A percentile compares a stretch with the other conserved stretches of the same genome.
These are phyloP conservation scores for Dynastes grantii DNA, from an alignment of 2,888 invertebrate genomes.

Conservation along the genomic window DNA sequence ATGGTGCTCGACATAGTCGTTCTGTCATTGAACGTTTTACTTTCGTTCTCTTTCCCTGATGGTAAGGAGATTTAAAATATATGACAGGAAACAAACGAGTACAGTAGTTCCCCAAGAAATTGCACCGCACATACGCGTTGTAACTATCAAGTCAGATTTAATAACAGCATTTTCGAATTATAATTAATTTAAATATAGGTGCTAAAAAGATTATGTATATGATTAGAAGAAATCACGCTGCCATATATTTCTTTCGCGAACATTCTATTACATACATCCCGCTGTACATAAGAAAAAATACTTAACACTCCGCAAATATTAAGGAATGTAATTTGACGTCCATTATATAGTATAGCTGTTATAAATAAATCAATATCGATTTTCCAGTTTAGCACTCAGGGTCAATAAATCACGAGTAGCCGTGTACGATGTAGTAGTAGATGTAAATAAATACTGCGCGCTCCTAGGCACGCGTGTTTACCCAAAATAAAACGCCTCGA, in stretches of 20 bases:
- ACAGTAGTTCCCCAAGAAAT: neutral
- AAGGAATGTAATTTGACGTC: neutral
- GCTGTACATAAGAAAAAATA: no score
- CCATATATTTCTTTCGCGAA: no score
- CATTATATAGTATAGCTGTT: neutral
- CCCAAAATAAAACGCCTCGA: neutral
- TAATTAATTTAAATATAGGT: no score
- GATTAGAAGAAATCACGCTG: no score
- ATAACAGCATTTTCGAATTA: no score
- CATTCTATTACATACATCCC: no score
- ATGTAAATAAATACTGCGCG: neutral
- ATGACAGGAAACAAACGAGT: constrained; percentile 48
- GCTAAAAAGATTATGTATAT: no score
- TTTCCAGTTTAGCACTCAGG: neutral
- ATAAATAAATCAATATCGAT: constrained; percentile 15
- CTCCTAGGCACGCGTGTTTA: neutral
- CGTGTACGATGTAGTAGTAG: neutral
- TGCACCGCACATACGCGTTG: neutral
- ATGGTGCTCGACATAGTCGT: constrained; percentile 60
- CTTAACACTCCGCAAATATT: neutral
- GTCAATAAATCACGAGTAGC: constrained; percentile 4
- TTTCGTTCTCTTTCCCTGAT: constrained; percentile 34
- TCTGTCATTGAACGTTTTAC: constrained; percentile 60
- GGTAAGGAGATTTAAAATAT: constrained; percentile 36
- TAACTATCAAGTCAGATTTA: neutral